Evolutionary conservation across 2,113 vertebrate genomes (phyloP).

Genomic region (Tetrax tetrax): DNA sequence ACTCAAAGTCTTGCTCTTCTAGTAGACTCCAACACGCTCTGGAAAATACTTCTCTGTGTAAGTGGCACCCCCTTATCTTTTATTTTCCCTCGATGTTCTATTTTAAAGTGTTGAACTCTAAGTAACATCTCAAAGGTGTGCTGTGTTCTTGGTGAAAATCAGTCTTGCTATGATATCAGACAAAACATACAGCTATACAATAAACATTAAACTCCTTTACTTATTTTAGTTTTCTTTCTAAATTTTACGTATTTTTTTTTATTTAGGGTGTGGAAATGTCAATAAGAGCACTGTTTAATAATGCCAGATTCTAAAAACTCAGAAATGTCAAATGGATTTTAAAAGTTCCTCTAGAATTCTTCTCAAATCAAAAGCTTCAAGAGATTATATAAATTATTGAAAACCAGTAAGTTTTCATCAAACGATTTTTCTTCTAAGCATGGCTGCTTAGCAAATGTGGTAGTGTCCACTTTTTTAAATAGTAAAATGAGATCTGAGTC

Average conservation of each 20-base stretch:
- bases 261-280: background rate
- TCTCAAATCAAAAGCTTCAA: background rate
- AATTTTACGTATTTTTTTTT: background rate
- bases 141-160: background rate
- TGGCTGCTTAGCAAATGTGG: background rate
- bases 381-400: background rate
- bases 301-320: background rate
- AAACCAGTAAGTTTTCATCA: background rate
- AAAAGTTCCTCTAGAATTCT: background rate
- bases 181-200: background rate
- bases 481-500: background rate
- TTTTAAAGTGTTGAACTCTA: background rate
- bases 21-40: background rate
- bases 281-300: background rate
- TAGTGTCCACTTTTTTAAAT: background rate
- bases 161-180: background rate
- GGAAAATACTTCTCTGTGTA: background rate
- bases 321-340: background rate
- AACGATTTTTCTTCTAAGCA: background rate
- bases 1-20: background rate
- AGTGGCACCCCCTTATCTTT: background rate
- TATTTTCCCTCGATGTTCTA: background rate
- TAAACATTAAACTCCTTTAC: background rate
- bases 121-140: background rate
- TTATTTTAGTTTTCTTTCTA: background rate